Percentiles rank a stretch among this genome's conserved stretches.
These are phyloP conservation scores for Holothuria leucospilota DNA, from an alignment of 53 echinoderm and acorn worm genomes.

Conservation along the genomic window DNA sequence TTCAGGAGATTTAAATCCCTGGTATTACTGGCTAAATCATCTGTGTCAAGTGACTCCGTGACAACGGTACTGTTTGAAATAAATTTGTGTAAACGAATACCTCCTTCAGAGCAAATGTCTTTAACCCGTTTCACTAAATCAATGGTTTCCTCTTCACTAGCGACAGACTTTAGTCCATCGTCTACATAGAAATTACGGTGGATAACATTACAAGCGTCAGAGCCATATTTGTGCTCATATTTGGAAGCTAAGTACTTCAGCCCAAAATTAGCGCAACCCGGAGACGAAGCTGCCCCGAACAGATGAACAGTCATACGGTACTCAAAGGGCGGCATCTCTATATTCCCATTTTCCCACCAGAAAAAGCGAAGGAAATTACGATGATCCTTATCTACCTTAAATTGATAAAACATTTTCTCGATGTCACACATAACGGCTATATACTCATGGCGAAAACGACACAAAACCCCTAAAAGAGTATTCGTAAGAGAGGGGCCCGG, in stretches of 20 bases:
- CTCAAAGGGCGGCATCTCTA: conserved; percentile 5
- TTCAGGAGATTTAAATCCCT: too few species aligned
- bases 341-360: conserved; percentile 4
- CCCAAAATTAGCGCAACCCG: conserved; percentile 68
- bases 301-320: conserved; percentile 58
- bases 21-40: too few species aligned
- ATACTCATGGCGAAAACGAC: conserved; percentile 43
- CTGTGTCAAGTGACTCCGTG: too few species aligned
- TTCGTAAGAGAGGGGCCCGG: conserved; percentile 6
- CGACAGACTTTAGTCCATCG: conserved; percentile 64
- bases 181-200: conserved; percentile 76
- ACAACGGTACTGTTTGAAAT: conserved; percentile 19
- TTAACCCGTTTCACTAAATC: conserved; percentile 49
- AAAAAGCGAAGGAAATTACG: not conserved
- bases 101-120: conserved; percentile 48
- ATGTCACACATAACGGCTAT: conserved; percentile 46
- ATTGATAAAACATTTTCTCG: conserved; percentile 10
- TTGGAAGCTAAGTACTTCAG: conserved; percentile 33
- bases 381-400: not conserved
- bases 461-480: conserved; percentile 34
- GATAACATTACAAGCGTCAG: conserved; percentile 41
- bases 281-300: conserved; percentile 64
- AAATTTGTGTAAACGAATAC: conserved; percentile 73
- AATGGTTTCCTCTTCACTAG: conserved; percentile 57
- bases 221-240: too few species aligned